These are phyloP conservation scores for Aegotheles bennettii DNA, from an alignment of 2,113 vertebrate species.

Conservation along the genomic window DNA sequence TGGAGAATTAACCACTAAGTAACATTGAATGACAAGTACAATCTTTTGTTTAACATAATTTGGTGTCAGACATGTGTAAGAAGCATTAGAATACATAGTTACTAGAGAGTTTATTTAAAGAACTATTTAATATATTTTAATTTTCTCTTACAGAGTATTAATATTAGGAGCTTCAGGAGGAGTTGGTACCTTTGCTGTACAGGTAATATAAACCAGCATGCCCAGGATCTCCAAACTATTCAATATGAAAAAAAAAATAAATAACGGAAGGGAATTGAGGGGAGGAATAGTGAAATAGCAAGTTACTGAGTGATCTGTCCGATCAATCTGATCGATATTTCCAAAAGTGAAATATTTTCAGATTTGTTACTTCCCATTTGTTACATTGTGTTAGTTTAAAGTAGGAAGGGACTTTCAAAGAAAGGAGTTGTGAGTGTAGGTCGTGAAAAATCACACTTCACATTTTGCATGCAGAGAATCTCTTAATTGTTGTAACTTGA, in stretches of 20 bases:
- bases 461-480: background rate
- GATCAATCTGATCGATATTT: background rate
- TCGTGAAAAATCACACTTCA: background rate
- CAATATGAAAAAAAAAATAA: background rate
- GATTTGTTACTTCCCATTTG: background rate
- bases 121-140: background rate
- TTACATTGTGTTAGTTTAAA: background rate
- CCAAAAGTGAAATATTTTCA: background rate
- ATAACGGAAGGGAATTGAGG: background rate
- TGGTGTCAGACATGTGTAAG: background rate
- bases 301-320: background rate
- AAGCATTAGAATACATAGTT: background rate
- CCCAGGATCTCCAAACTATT: background rate
- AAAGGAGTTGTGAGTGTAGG: background rate
- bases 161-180: conserved; percentile 94
- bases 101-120: background rate
- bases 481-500: background rate
- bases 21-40: background rate
- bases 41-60: background rate
- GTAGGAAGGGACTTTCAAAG: background rate
- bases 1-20: background rate
- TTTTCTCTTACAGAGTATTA: conserved; percentile 79
- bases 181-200: conserved; percentile 92
- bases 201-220: conserved; percentile 76
- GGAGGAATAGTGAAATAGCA: background rate